phyloP scores from a whole-genome alignment of 2,797 vertebrate species.

The Octomys mimax region DNA sequence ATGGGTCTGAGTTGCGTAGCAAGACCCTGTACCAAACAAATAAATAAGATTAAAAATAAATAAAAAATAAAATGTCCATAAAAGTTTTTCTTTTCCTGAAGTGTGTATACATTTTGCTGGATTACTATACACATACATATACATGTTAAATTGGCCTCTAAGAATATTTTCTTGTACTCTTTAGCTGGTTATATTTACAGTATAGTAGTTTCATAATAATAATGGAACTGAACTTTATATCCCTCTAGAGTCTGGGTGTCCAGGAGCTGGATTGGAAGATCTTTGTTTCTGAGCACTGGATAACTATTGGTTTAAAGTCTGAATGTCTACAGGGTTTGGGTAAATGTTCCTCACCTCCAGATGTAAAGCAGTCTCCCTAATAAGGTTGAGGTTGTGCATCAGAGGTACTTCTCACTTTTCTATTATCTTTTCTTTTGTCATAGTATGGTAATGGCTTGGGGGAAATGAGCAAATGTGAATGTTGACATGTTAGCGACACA shows the following conservation, averaged over 20 bases:
- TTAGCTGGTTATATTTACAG: background rate
- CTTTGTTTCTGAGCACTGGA: constrained; percentile 28
- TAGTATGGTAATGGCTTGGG: background rate
- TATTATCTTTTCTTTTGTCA: constrained; percentile 53
- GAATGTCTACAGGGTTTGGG: background rate
- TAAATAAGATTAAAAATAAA: too few relatives aligned
- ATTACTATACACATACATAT: background rate
- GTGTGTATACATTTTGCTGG: background rate
- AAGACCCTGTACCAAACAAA: too few relatives aligned
- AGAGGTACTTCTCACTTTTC: constrained; percentile 26
- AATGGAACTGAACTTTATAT: background rate
- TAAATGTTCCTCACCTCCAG: background rate
- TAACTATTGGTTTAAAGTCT: constrained; percentile 32
- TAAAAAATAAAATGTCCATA: background rate
- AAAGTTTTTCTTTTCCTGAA: background rate
- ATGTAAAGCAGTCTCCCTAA: constrained; percentile 18
- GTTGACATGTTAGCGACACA: background rate
- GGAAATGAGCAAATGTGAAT: constrained; percentile 38
- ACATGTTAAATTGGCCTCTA: background rate
- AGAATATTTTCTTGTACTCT: background rate
- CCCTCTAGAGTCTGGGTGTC: background rate
- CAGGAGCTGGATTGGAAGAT: background rate
- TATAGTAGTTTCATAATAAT: background rate
- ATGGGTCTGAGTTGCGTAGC: too few relatives aligned
- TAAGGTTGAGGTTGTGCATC: background rate